Evolutionary conservation across 2,888 invertebrate genomes (phyloP), one percentile per base, ranked within the genome.

Genomic region (Nemurella pictetii): DNA sequence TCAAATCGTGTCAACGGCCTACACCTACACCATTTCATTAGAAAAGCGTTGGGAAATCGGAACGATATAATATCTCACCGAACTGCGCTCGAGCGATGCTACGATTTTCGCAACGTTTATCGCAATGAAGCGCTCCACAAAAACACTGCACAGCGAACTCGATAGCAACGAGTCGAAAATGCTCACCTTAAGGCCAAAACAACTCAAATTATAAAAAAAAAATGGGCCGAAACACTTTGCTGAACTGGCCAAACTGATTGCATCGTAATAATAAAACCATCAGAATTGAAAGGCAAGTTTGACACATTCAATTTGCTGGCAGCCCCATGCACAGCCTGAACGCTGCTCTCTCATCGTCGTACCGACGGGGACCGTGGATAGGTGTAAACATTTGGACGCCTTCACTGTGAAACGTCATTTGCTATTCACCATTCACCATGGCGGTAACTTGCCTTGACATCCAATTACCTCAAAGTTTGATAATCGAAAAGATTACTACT

Each of bases 401-500:
- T 78, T 78, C 30, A n/a, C 28, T 12, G 78, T 29, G 29, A 78
- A 29, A 27, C 78, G 78, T 78, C 78, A 78, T 78, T 78, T 30
- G 78, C 78, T 78, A 78, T 78, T 78, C 78, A 78, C 27, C 30
- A 78, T 78, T 78, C 78, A 78, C 27, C 30, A 29, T 30, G 78
- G 78, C 30, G 15, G 7, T 28, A 78, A 78, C 15, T 20, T 78
- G 78, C 84, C 85, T 82, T 85, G 85, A 85, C 85, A 85, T 84
- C 85, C 85, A 85, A 85, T 85, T 85, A 85, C 84, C 83, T 7
- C 29, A 75, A 78, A 83, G 84, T 85, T 85, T 85, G 85, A 85
- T 85, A 84, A 85, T 85, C 85, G 85, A 85, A 85, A 85, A 85
- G 85, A 85, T 85, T 85, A 84, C n/a, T n/a, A n/a, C 82, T 55